These are phyloP conservation scores for Tenthredo livida DNA, from an alignment of 2,888 invertebrate genomes.

Conservation along the genomic window DNA sequence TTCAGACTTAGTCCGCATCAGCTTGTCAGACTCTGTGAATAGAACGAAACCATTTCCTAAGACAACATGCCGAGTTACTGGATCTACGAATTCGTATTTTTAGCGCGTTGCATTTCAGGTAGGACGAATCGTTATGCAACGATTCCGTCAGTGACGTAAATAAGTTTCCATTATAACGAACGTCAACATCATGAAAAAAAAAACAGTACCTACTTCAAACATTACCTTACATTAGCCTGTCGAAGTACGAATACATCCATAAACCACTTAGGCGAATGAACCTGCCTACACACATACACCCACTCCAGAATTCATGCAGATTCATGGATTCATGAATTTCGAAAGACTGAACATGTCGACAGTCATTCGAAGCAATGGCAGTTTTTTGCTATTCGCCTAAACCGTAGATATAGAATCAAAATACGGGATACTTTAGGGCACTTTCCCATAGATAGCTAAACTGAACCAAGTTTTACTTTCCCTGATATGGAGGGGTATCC, in stretches of 20 bases:
- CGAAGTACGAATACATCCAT: neutral
- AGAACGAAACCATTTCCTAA: neutral
- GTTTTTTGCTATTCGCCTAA: neutral
- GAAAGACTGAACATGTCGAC: neutral
- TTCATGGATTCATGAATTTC: neutral
- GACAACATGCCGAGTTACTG: neutral
- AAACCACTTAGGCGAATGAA: conserved; percentile 5
- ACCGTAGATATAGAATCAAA: conserved; percentile 1
- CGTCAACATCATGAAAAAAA: neutral
- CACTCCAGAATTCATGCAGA: neutral
- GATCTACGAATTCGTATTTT: conserved; percentile 35
- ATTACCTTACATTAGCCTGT: conserved; percentile 21
- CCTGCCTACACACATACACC: neutral
- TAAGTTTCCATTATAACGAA: conserved; percentile 14
- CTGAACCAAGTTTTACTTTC: neutral
- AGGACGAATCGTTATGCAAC: conserved; percentile 36
- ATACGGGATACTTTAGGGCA: conserved; percentile 11
- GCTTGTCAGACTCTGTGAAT: neutral
- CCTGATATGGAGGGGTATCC: neutral
- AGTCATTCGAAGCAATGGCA: neutral
- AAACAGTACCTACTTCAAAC: neutral
- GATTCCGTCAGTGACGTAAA: conserved; percentile 17
- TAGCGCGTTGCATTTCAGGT: conserved; percentile 20
- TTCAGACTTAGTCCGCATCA: neutral
- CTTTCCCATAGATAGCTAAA: neutral